phyloP scores from a whole-genome alignment of 1,140 invertebrate genomes.

The Caenorhabditis briggsae region DNA sequence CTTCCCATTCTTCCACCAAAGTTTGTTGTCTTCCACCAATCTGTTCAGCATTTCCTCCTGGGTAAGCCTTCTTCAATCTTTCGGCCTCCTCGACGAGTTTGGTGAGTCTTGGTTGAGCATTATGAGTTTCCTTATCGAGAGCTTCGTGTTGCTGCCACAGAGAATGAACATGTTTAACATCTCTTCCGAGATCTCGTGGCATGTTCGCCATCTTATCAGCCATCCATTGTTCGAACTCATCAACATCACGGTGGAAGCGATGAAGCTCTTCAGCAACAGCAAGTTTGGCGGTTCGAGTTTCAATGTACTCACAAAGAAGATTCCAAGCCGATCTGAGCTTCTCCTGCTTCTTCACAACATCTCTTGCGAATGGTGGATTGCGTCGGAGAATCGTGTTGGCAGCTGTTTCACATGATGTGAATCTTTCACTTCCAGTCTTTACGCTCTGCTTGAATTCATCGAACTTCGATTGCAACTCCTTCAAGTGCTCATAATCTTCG shows the following conservation, averaged over 20 bases:
- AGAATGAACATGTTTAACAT: constrained; percentile 87
- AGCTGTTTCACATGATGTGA: constrained; percentile 90
- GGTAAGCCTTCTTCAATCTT: constrained; percentile 88
- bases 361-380: constrained; percentile 85
- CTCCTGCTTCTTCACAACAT: constrained; percentile 89
- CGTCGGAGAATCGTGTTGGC: constrained; percentile 87
- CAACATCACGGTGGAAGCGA: constrained; percentile 94
- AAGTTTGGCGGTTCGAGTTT: constrained; percentile 87
- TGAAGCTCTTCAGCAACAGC: constrained; percentile 94
- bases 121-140: constrained; percentile 93
- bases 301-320: constrained; percentile 87
- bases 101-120: constrained; percentile 91
- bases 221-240: constrained; percentile 90
- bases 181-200: constrained; percentile 87
- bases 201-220: constrained; percentile 88
- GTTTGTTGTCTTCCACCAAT: constrained; percentile 88
- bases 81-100: constrained; percentile 91
- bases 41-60: constrained; percentile 90
- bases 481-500: constrained; percentile 94
- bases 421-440: constrained; percentile 90
- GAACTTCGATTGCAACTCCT: constrained; percentile 91
- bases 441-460: constrained; percentile 93
- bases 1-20: constrained; percentile 89
- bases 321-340: constrained; percentile 91
- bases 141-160: constrained; percentile 90